A percentile compares a stretch with the other conserved stretches of the same genome.
These are phyloP conservation scores for Trisateles emortualis DNA, from an alignment of 2,888 invertebrate species.

Conservation along the genomic window DNA sequence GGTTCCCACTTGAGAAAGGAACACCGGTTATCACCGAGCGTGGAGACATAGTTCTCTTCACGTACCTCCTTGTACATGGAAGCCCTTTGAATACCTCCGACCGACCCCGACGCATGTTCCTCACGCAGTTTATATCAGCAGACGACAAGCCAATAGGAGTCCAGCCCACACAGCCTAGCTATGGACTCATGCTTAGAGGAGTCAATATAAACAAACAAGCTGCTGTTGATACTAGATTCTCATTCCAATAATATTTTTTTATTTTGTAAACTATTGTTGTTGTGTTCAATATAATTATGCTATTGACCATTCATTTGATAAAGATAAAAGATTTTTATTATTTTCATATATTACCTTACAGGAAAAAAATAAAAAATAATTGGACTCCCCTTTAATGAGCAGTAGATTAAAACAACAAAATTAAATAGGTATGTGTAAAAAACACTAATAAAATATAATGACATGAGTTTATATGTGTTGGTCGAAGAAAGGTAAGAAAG, in stretches of 20 bases:
- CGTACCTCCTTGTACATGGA: constrained; percentile 86
- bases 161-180: constrained; percentile 78
- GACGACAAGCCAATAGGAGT: constrained; percentile 80
- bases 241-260: too few relatives aligned
- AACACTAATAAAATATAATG: too few relatives aligned
- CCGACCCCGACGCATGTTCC: constrained; percentile 82
- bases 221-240: constrained; percentile 12
- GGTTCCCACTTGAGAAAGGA: constrained; percentile 80
- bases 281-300: too few relatives aligned
- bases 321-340: too few relatives aligned
- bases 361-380: too few relatives aligned
- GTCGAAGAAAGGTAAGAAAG: constrained; percentile 48
- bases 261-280: too few relatives aligned
- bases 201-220: constrained; percentile 68
- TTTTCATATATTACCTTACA: too few relatives aligned
- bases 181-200: constrained; percentile 85
- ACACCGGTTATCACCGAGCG: constrained; percentile 81
- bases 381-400: too few relatives aligned
- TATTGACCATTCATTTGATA: too few relatives aligned
- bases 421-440: too few relatives aligned
- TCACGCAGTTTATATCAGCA: constrained; percentile 82
- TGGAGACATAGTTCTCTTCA: constrained; percentile 86
- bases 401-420: too few relatives aligned
- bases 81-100: constrained; percentile 82
- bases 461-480: constrained; percentile 27